Percentiles rank a stretch among this genome's conserved stretches.
These are phyloP conservation scores for Sturmia bella DNA, from an alignment of 2,888 invertebrate species.

Conservation along the genomic window DNA sequence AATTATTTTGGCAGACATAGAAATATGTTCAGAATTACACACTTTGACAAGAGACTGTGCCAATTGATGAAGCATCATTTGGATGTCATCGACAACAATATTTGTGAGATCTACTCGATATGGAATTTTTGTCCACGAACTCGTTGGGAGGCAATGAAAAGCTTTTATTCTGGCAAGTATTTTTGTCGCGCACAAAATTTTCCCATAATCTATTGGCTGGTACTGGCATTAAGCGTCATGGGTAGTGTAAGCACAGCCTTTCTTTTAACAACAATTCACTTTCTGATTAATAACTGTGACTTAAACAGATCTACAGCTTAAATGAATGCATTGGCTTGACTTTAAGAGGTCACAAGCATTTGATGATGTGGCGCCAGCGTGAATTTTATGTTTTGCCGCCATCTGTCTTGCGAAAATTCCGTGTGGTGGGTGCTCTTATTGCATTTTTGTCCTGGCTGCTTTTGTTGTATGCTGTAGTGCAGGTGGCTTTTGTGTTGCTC, in stretches of 20 bases:
- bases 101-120: conserved; percentile 73
- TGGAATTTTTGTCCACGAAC: conserved; percentile 72
- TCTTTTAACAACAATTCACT: too few species aligned
- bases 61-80: conserved; percentile 67
- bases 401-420: conserved; percentile 73
- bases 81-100: conserved; percentile 65
- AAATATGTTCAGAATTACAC: conserved; percentile 72
- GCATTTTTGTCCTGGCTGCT: conserved; percentile 73
- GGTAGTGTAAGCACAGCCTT: conserved; percentile 73
- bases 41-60: conserved; percentile 72
- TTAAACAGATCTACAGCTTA: conserved; percentile 70
- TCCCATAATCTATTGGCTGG: conserved; percentile 75
- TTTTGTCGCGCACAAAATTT: conserved; percentile 73
- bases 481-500: conserved; percentile 42
- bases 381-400: conserved; percentile 72
- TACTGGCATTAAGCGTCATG: conserved; percentile 70
- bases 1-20: background rate
- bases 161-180: conserved; percentile 59
- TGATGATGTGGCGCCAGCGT: conserved; percentile 72
- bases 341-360: conserved; percentile 58
- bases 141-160: conserved; percentile 68
- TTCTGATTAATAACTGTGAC: background rate
- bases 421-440: conserved; percentile 73
- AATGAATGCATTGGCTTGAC: conserved; percentile 66
- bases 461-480: conserved; percentile 72